A percentile compares a stretch with the other conserved stretches of the same genome.
Evolutionary conservation across 1,140 invertebrate species (phyloP).

Genomic region (Nasonia giraulti): DNA sequence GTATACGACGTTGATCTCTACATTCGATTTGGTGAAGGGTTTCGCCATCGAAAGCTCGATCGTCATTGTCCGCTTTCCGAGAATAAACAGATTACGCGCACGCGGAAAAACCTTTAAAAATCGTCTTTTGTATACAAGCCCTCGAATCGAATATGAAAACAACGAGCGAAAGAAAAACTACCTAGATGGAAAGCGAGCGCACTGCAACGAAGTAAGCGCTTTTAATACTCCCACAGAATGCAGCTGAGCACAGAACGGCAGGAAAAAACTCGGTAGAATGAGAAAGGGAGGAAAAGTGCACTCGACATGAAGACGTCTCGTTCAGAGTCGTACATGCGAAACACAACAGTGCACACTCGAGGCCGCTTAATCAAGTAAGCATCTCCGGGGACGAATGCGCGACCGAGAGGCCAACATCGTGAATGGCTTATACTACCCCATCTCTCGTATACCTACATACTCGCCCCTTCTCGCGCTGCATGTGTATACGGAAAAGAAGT

Average conservation of each 20-base stretch:
- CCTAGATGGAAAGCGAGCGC: not conserved
- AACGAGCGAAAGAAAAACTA: not conserved
- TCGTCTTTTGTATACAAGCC: too few relatives aligned
- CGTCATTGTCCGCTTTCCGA: too few relatives aligned
- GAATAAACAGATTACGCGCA: too few relatives aligned
- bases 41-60: too few relatives aligned
- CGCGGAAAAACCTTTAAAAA: too few relatives aligned
- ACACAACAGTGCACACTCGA: conserved; percentile 28
- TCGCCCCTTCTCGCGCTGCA: not conserved
- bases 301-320: conserved; percentile 26
- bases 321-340: not conserved
- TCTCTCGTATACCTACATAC: not conserved
- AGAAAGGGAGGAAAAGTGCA: not conserved
- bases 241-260: not conserved
- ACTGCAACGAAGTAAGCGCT: not conserved
- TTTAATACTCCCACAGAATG: not conserved
- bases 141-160: too few relatives aligned
- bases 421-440: not conserved
- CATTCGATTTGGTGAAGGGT: not conserved
- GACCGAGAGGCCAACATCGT: not conserved
- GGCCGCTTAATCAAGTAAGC: conserved; percentile 46
- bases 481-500: not conserved
- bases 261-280: not conserved
- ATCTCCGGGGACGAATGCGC: conserved; percentile 37
- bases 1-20: not conserved